These are phyloP conservation scores for Pseudorectes ferrugineus DNA, from an alignment of 2,113 vertebrate genomes.

Conservation along the genomic window DNA sequence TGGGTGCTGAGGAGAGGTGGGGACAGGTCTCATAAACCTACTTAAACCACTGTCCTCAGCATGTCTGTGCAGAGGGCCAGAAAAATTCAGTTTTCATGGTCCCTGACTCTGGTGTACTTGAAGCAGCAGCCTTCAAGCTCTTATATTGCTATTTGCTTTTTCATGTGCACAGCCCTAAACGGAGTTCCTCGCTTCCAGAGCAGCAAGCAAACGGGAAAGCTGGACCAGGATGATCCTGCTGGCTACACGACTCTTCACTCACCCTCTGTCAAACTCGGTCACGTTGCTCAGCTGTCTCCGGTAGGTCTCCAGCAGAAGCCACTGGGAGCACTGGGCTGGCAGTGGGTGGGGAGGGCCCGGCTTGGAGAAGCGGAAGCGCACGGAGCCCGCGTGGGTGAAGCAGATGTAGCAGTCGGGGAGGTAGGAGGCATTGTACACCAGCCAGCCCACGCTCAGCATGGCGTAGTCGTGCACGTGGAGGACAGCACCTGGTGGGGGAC, in stretches of 20 bases:
- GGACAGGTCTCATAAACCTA: background rate
- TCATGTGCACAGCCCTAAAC: accelerated
- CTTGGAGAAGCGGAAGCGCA: constrained; percentile 80
- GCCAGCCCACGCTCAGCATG: constrained; percentile 79
- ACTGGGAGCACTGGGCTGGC: constrained; percentile 67
- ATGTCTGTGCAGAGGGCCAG: background rate
- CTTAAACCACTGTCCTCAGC: background rate
- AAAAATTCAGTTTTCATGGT: background rate
- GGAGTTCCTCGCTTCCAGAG: accelerated
- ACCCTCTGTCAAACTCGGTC: constrained; percentile 83
- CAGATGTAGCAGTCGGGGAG: constrained; percentile 85
- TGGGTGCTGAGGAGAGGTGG: background rate
- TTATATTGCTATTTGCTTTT: background rate
- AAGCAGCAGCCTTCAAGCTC: background rate
- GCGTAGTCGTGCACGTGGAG: constrained; percentile 85
- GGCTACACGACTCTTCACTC: background rate
- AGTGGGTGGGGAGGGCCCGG: constrained; percentile 21
- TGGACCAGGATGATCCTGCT: background rate
- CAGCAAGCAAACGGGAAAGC: background rate
- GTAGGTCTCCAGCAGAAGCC: constrained; percentile 78
- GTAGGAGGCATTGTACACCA: constrained; percentile 87
- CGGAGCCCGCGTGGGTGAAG: constrained; percentile 37
- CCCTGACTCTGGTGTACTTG: background rate
- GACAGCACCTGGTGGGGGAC: constrained; percentile 75
- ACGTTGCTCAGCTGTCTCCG: constrained; percentile 61